phyloP scores from a whole-genome alignment of 2,888 invertebrate genomes.

The Gasteruption jaculator region DNA sequence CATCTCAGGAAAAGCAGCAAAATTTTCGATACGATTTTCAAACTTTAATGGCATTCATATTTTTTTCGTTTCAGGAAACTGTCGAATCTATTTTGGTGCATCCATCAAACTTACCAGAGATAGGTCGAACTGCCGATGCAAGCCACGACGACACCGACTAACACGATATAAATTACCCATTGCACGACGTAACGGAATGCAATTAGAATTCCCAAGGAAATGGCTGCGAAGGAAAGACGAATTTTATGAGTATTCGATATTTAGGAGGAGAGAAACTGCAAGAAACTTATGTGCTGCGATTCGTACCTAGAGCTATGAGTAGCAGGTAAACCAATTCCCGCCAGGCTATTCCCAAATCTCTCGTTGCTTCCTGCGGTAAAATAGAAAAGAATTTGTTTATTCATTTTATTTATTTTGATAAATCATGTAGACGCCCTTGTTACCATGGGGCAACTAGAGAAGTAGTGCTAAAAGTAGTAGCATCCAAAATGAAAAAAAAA shows the following conservation, averaged over 20 bases:
- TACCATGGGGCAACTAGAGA: too few species aligned
- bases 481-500: constrained; percentile 1
- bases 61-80: constrained; percentile 1
- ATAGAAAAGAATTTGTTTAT: constrained; percentile 11
- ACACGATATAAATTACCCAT: constrained; percentile 61
- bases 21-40: too few species aligned
- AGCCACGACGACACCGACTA: constrained; percentile 54
- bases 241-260: constrained; percentile 1
- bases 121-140: constrained; percentile 57
- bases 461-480: too few species aligned
- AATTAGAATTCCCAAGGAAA: constrained; percentile 56
- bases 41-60: too few species aligned
- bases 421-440: too few species aligned
- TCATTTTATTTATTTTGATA: too few species aligned
- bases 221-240: constrained; percentile 42
- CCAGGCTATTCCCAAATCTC: constrained; percentile 61
- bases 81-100: constrained; percentile 9
- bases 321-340: constrained; percentile 59
- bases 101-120: constrained; percentile 61
- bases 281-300: background rate
- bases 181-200: constrained; percentile 59
- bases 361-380: constrained; percentile 58
- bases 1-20: too few species aligned
- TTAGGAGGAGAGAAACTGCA: background rate
- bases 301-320: constrained; percentile 58